These are phyloP conservation scores for Epirrhoe tristata DNA, from an alignment of 2,888 invertebrate genomes.

Conservation along the genomic window DNA sequence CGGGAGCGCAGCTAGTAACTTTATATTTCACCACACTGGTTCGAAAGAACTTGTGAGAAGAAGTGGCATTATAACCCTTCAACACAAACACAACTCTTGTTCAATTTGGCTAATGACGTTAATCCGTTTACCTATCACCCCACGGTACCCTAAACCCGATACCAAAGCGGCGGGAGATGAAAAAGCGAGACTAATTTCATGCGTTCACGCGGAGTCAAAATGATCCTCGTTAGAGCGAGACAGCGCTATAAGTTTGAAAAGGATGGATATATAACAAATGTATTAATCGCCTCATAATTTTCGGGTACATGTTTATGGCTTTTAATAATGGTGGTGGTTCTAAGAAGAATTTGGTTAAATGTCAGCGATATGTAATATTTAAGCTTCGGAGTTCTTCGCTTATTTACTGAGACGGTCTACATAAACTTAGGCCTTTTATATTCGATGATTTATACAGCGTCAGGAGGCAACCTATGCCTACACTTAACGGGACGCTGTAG, in stretches of 20 bases:
- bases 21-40: too few species aligned
- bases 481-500: too few species aligned
- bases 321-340: conserved; percentile 34
- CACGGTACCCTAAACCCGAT: conserved; percentile 32
- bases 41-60: too few species aligned
- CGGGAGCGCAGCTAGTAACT: too few species aligned
- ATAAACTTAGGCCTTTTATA: too few species aligned
- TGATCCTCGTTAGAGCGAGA: conserved; percentile 59
- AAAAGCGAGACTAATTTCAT: conserved; percentile 82
- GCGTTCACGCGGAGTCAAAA: conserved; percentile 77
- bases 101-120: neutral
- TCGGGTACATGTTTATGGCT: conserved; percentile 71
- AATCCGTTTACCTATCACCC: neutral
- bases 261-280: conserved; percentile 70
- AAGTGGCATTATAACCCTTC: neutral
- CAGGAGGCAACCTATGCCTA: too few species aligned
- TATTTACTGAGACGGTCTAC: neutral
- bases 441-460: too few species aligned
- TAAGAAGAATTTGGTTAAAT: conserved; percentile 33
- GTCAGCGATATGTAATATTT: conserved; percentile 25
- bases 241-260: conserved; percentile 43
- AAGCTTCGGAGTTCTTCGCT: neutral
- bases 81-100: neutral
- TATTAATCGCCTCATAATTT: conserved; percentile 82
- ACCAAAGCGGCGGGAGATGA: conserved; percentile 75